Evolutionary conservation across 2,888 invertebrate species (phyloP).

Genomic region (Caenorhabditis wallacei): DNA sequence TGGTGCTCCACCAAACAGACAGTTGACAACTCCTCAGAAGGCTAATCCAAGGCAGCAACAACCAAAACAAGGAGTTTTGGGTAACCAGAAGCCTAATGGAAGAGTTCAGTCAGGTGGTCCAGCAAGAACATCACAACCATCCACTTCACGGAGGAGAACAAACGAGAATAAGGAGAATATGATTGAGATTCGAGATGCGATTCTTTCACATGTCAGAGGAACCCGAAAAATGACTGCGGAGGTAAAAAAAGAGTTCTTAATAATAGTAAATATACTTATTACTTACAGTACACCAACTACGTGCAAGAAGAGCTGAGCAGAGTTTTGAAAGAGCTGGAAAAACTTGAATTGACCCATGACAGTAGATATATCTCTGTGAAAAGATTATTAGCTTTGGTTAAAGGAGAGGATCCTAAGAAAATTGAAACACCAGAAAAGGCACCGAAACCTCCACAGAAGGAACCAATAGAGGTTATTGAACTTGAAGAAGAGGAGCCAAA

Average conservation of each 20-base stretch:
- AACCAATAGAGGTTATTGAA: not conserved
- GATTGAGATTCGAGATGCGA: slow-evolving; percentile 33
- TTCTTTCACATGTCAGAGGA: slow-evolving; percentile 36
- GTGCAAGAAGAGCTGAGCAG: slow-evolving; percentile 12
- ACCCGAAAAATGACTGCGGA: slow-evolving; percentile 35
- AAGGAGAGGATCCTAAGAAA: slow-evolving; percentile 9
- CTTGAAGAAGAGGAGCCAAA: not conserved
- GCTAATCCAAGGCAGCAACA: not conserved
- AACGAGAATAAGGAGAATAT: slow-evolving; percentile 8
- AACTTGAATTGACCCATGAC: not conserved
- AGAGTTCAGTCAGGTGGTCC: not conserved
- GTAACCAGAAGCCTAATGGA: slow-evolving; percentile 4
- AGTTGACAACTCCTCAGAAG: not conserved
- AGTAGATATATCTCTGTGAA: slow-evolving; percentile 12
- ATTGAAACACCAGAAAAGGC: not conserved
- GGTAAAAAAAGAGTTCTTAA: not conserved
- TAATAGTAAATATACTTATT: not conserved
- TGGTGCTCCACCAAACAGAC: slow-evolving; percentile 16
- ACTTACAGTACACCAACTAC: slow-evolving; percentile 36
- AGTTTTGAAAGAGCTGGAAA: slow-evolving; percentile 31
- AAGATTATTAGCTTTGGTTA: slow-evolving; percentile 27
- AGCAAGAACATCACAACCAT: not conserved
- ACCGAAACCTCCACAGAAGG: not conserved
- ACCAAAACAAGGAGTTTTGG: not conserved
- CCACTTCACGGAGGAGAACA: not conserved